A percentile compares a stretch with the other conserved stretches of the same genome.
Conservation (phyloP, 2,113 vertebrate genomes). For the Rhineura floridana region DNA sequence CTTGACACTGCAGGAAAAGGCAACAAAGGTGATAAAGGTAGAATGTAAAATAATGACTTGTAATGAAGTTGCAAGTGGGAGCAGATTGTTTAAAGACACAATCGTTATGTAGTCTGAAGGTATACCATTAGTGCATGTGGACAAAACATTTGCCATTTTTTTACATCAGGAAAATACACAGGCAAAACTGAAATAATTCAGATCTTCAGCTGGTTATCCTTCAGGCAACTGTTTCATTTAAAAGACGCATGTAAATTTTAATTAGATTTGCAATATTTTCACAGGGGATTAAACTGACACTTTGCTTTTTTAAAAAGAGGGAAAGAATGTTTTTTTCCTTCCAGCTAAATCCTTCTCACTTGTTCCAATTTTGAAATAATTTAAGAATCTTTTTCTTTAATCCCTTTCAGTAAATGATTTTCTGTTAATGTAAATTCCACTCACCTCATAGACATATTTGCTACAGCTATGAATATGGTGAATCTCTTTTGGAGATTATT, state of each 20-base stretch:
- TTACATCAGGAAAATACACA: background rate
- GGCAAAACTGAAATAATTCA: background rate
- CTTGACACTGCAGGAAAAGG: background rate
- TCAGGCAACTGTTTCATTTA: background rate
- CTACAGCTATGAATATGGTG: slow-evolving; percentile 19
- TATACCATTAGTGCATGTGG: background rate
- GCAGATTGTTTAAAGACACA: background rate
- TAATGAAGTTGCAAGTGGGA: background rate
- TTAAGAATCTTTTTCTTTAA: slow-evolving; percentile 46
- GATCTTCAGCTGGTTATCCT: background rate
- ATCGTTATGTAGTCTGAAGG: background rate
- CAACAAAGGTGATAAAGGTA: background rate
- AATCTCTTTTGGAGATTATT: slow-evolving; percentile 44
- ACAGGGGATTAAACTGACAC: slow-evolving; percentile 16
- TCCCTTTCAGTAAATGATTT: slow-evolving; percentile 36
- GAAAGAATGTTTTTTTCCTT: background rate
- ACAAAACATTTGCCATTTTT: background rate
- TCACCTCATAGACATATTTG: slow-evolving; percentile 36
- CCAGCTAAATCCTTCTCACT: background rate
- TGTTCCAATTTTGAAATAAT: slow-evolving; percentile 36
- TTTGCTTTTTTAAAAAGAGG: background rate
- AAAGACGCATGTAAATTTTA: background rate
- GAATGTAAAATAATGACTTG: background rate
- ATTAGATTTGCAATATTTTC: slow-evolving; percentile 17
- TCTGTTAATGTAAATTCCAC: slow-evolving; percentile 40